Conservation (phyloP, 2,113 vertebrate genomes). For the Rousettus leschenaultii region DNA sequence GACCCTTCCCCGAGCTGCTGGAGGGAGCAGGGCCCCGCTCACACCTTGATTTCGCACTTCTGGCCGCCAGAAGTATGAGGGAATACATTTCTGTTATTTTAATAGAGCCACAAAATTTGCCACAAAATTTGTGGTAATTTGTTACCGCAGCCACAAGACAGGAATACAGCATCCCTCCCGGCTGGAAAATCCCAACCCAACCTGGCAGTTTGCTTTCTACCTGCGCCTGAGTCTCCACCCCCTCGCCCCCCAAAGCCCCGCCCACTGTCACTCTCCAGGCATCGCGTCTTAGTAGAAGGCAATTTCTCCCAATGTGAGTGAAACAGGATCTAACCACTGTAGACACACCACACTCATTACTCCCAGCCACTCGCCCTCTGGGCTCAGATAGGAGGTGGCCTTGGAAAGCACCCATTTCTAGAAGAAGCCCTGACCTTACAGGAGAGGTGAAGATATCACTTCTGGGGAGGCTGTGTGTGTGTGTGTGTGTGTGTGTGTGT, state of each 20-base stretch:
- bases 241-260: rapidly evolving
- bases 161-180: background rate
- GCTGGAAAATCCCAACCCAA: background rate
- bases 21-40: background rate
- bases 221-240: rapidly evolving
- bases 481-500: too few relatives aligned
- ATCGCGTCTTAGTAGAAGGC: background rate
- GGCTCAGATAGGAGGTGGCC: background rate
- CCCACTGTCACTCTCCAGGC: background rate
- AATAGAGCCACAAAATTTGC: background rate
- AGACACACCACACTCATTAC: background rate
- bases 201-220: too few relatives aligned
- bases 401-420: background rate
- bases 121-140: background rate
- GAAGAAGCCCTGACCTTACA: background rate
- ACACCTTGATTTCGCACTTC: background rate
- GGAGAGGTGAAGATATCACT: background rate
- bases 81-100: background rate
- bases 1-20: rapidly evolving
- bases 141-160: background rate
- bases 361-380: background rate
- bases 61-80: background rate
- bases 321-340: background rate
- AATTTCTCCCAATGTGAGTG: background rate
- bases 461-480: too few relatives aligned